Percentiles rank a stretch among this genome's conserved stretches.
These are phyloP conservation scores for Tor tambroides DNA, from an alignment of 2,113 vertebrate species.

Conservation along the genomic window DNA sequence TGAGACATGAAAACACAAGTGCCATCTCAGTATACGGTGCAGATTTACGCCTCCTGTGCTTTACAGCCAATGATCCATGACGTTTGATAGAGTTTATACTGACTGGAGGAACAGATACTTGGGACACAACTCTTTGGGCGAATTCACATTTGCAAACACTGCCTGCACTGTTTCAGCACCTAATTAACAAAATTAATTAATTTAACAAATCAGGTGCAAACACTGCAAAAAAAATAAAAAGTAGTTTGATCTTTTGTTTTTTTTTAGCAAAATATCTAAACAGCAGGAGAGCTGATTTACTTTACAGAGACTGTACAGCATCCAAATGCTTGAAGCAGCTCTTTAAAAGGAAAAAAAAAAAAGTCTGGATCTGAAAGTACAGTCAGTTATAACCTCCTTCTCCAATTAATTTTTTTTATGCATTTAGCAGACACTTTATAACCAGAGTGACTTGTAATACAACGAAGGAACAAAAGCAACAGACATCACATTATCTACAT, in stretches of 20 bases:
- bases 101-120: not conserved
- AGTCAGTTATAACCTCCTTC: not conserved
- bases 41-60: slow-evolving; percentile 2
- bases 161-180: not conserved
- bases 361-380: not conserved
- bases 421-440: not conserved
- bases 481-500: not conserved
- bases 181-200: not conserved
- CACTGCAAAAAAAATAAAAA: too few relatives aligned
- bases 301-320: not conserved
- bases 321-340: too few relatives aligned
- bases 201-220: not conserved
- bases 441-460: not conserved
- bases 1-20: slow-evolving; percentile 11
- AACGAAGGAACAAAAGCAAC: not conserved
- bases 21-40: slow-evolving; percentile 32
- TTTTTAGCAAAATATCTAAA: not conserved
- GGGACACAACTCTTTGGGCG: not conserved
- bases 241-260: too few relatives aligned
- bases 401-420: not conserved
- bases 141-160: not conserved
- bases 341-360: not conserved
- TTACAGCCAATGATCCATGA: slow-evolving; percentile 22
- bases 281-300: not conserved
- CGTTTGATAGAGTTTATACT: not conserved